Base-by-base conservation (phyloP, 23 tunicate species). In the Corella eumyota region DNA sequence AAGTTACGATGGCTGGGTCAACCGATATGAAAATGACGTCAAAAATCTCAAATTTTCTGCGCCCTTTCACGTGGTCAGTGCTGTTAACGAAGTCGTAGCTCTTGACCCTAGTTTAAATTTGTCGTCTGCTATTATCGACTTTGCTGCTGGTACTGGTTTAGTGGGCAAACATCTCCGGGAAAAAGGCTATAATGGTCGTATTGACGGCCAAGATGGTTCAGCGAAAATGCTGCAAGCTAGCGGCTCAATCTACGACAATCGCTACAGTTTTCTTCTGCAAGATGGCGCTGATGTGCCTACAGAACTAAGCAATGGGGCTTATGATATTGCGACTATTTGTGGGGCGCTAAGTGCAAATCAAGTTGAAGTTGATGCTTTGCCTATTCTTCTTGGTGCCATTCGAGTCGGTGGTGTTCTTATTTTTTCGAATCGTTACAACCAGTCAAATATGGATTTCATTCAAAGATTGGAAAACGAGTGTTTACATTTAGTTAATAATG, bases 81-180 rank as follows among this genome's bases (percentile, higher is more conserved):
- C 21, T 4, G 44, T 70, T 29, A 24, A 29, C 6, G 27, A 20
- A 19, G 50, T 55, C n/a, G 9, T 48, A 22, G 11, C 49, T 5
- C 23, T 32, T 23, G 22, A 55, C 11, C 13, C 30, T 2, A 6
- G 3, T 2, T 28, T 66, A 2, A 2, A 20, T 36, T 38, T 32
- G 25, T 22, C 32, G 1, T 40, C 65, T 27, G 20, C 33, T 21
- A 29, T 73, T 32, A 17, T 73, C 2, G 79, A 73, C 33, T 37
- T 73, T 34, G 69, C 62, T 25, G 61, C 62, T 13, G 79, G 79
- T 6, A 73, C 79, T 17, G 79, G 79, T 17, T 30, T 62, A 17
- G 79, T 73, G 23, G 79, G 51, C n/a, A 65, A 47, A 62, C 21
- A 9, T 34, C 62, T 73, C 4, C 50, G 62, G 17, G 35, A n/a